These are phyloP conservation scores for Ips typographus DNA, from an alignment of 1,140 invertebrate species.

Conservation along the genomic window DNA sequence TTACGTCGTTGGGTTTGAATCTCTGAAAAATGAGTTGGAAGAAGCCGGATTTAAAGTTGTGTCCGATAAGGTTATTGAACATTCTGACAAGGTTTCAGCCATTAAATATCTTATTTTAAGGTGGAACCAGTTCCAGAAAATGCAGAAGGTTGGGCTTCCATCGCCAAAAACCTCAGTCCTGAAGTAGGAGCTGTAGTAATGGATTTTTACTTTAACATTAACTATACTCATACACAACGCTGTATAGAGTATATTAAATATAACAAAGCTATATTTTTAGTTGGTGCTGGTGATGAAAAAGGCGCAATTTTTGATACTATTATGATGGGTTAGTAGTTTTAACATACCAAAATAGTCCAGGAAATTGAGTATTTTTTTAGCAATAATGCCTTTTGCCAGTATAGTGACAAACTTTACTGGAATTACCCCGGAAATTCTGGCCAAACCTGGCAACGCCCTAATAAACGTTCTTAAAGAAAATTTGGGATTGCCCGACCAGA, in stretches of 20 bases:
- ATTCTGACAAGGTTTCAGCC: not conserved
- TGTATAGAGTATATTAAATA: slow-evolving; percentile 38
- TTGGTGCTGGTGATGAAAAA: slow-evolving; percentile 35
- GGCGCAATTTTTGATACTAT: not conserved
- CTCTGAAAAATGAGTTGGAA: slow-evolving; percentile 39
- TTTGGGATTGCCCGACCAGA: slow-evolving; percentile 32
- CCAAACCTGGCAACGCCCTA: slow-evolving; percentile 41
- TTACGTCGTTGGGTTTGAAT: slow-evolving; percentile 38
- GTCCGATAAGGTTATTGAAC: slow-evolving; percentile 19
- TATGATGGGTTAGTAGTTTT: not conserved
- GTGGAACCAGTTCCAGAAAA: not conserved
- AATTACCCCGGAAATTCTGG: slow-evolving; percentile 34
- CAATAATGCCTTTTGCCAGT: slow-evolving; percentile 12
- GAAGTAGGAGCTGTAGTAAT: slow-evolving; percentile 45
- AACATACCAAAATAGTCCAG: too few species aligned
- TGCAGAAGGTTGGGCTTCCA: not conserved
- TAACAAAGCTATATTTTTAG: slow-evolving; percentile 44
- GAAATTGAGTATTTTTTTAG: too few species aligned
- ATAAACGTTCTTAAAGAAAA: slow-evolving; percentile 37
- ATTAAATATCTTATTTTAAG: not conserved
- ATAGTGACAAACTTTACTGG: slow-evolving; percentile 37
- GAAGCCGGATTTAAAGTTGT: slow-evolving; percentile 40
- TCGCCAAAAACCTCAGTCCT: slow-evolving; percentile 19
- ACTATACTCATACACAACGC: slow-evolving; percentile 38
- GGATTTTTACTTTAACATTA: slow-evolving; percentile 42